Base-by-base conservation (phyloP, 2,113 vertebrate genomes). In the Lanius collurio region DNA sequence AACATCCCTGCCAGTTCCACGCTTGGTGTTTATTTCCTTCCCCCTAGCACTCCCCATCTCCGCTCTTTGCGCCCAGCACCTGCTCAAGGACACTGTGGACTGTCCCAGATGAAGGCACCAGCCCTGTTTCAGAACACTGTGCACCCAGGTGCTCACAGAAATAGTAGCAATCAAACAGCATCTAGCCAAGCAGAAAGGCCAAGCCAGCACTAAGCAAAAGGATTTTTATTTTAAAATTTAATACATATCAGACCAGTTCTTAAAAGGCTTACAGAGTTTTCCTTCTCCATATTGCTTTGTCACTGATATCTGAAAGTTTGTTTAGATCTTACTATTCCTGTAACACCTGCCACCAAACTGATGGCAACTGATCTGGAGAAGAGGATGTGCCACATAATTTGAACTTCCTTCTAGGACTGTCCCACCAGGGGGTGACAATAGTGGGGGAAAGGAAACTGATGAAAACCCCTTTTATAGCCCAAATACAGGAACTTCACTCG, bases 1-100 rank as follows among this genome's bases (percentile, higher is more conserved):
- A 97, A 74, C 83, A 63, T 50, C 88, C 94, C 73, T 75, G 90
- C 95, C 87, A 96, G 94, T 62, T 35, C 68, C 83, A 83, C 73
- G 77, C 64, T 73, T 68, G 7, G 88, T 30, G 85, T 53, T 82
- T 53, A 39, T 70, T 46, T 62, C 46, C 42, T 63, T 23, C 20
- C 6, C 55, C 56, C 28, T 33, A 26, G 74, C 49, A 44, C 30
- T 31, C 81, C n/a, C 12, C 60, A 74, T 60, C 91, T 57, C 79
- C 2, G 59, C 84, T 83, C 41, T 16, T 44, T 41, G 3, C 30
- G 49, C 15, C 53, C 93, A 41, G 69, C 88, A 75, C 87, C 92
- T 68, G 89, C 68, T 42, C 53, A 69, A 74, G 95, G 79, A 42
- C 59, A 9, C n/a, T 9, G 60, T 6, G 70, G 62, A 4, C 77